A percentile compares a stretch with the other conserved stretches of the same genome.
These are phyloP conservation scores for Connochaetes taurinus DNA, from an alignment of 2,113 vertebrate species.

Conservation along the genomic window DNA sequence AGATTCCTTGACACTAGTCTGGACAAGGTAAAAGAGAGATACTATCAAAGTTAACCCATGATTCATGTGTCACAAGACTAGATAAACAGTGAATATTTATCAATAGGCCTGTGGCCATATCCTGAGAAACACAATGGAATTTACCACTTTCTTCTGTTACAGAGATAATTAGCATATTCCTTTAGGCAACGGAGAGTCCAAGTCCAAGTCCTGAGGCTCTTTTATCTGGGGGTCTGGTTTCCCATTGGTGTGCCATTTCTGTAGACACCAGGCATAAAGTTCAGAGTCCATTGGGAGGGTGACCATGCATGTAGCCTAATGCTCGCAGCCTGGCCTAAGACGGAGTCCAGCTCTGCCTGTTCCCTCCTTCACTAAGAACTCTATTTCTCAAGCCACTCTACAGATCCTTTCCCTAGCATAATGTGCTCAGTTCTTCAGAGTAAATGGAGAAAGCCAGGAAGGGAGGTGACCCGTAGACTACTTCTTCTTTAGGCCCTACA, in stretches of 20 bases:
- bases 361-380: neutral
- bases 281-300: neutral
- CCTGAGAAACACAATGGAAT: too few relatives aligned
- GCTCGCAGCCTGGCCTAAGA: neutral
- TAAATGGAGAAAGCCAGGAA: neutral
- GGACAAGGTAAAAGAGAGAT: too few relatives aligned
- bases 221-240: neutral
- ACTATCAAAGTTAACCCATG: too few relatives aligned
- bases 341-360: neutral
- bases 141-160: too few relatives aligned
- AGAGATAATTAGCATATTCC: neutral
- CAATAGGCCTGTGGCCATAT: too few relatives aligned
- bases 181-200: neutral
- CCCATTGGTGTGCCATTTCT: neutral
- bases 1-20: too few relatives aligned
- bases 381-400: neutral
- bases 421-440: neutral
- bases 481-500: neutral
- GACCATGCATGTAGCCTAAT: rapidly evolving
- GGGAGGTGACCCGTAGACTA: neutral
- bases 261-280: neutral
- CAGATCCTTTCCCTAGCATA: neutral
- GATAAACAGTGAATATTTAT: too few relatives aligned
- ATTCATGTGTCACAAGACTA: too few relatives aligned
- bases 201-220: neutral